These are phyloP conservation scores for Rambutsinella grinnellia DNA, from an alignment of 2,888 invertebrate genomes.

Conservation along the genomic window DNA sequence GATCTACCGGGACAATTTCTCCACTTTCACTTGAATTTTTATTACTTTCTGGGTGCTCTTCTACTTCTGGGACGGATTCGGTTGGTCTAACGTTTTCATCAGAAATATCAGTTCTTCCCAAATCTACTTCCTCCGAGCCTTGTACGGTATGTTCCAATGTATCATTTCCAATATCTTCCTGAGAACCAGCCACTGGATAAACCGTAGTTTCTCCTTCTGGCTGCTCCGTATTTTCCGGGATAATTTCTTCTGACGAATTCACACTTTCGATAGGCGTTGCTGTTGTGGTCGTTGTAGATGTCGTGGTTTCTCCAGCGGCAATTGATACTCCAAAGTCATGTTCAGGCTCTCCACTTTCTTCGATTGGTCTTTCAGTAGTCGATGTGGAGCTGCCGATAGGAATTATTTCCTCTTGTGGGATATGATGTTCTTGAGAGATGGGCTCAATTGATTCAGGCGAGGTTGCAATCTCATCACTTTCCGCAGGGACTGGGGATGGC, in stretches of 20 bases:
- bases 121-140: constrained; percentile 19
- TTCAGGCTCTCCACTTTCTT: constrained; percentile 18
- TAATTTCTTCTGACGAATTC: constrained; percentile 21
- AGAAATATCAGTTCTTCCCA: constrained; percentile 13
- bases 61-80: neutral
- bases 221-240: too few relatives aligned
- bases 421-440: constrained; percentile 26
- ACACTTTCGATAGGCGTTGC: constrained; percentile 27
- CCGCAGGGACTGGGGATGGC: neutral
- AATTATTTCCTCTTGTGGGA: constrained; percentile 19
- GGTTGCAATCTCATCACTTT: neutral
- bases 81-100: constrained; percentile 17
- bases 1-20: neutral
- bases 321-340: constrained; percentile 13
- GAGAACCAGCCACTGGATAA: neutral
- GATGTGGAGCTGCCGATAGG: neutral
- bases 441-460: constrained; percentile 4
- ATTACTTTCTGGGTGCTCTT: neutral
- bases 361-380: constrained; percentile 14
- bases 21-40: constrained; percentile 1
- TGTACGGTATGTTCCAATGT: constrained; percentile 2
- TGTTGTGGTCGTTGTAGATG: constrained; percentile 21
- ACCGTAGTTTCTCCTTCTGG: neutral
- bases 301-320: constrained; percentile 31
- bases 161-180: neutral